A percentile compares a stretch with the other conserved stretches of the same genome.
phyloP scores from a whole-genome alignment of 1,140 invertebrate genomes.

The Megathymus violae region DNA sequence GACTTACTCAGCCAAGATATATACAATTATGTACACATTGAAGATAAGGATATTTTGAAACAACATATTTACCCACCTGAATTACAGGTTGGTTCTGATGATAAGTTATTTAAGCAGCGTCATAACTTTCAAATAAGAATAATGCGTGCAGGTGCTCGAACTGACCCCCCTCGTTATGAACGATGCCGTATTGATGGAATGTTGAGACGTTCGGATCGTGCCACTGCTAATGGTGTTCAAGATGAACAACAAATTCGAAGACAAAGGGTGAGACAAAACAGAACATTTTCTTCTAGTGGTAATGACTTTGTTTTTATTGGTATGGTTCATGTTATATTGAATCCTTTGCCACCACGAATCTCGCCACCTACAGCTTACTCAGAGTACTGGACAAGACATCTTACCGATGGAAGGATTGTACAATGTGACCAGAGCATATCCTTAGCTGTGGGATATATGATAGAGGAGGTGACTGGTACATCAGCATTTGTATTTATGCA shows the following conservation, averaged over 20 bases:
- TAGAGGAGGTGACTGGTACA: constrained; percentile 91
- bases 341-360: constrained; percentile 88
- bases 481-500: constrained; percentile 95
- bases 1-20: constrained; percentile 95
- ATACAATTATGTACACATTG: constrained; percentile 90
- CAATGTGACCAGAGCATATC: constrained; percentile 95
- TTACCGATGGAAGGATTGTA: constrained; percentile 93
- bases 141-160: constrained; percentile 86
- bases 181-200: constrained; percentile 86
- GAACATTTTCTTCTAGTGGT: constrained; percentile 83
- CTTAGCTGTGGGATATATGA: constrained; percentile 93
- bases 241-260: constrained; percentile 83
- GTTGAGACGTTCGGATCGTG: constrained; percentile 83
- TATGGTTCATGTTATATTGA: constrained; percentile 87
- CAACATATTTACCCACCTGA: constrained; percentile 87
- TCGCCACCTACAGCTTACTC: constrained; percentile 88
- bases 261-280: constrained; percentile 79
- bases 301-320: constrained; percentile 88
- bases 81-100: constrained; percentile 61
- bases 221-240: constrained; percentile 71
- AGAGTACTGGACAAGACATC: constrained; percentile 94
- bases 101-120: constrained; percentile 74
- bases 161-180: constrained; percentile 89
- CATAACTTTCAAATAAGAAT: constrained; percentile 85
- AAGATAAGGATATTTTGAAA: constrained; percentile 91